Evolutionary conservation across 2,797 vertebrate species (phyloP).

Genomic region (Enteromius treurensis): DNA sequence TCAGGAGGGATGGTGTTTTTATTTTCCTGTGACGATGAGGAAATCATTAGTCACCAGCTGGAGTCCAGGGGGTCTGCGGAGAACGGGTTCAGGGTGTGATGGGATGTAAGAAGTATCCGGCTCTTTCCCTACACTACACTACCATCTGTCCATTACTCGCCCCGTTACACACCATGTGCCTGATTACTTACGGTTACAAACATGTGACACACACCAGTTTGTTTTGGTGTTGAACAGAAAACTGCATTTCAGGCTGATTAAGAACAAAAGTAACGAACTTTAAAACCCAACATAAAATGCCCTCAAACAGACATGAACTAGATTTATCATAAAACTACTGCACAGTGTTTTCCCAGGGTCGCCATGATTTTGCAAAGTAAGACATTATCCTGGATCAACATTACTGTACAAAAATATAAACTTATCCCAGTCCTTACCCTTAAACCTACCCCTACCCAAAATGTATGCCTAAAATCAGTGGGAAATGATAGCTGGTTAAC

Average conservation of each 20-base stretch:
- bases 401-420: too few species aligned
- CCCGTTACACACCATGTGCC: not conserved
- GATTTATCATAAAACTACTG: not conserved
- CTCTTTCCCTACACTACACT: slow-evolving; percentile 65
- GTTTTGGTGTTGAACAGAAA: not conserved
- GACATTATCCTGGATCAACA: too few species aligned
- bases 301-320: not conserved
- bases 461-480: too few species aligned
- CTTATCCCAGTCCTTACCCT: too few species aligned
- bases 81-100: slow-evolving; percentile 58
- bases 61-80: slow-evolving; percentile 63
- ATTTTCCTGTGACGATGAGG: slow-evolving; percentile 61
- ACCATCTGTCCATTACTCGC: slow-evolving; percentile 68
- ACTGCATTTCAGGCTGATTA: not conserved
- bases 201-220: not conserved
- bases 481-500: too few species aligned
- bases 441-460: too few species aligned
- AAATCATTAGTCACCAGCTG: slow-evolving; percentile 75
- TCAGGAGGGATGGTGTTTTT: slow-evolving; percentile 40
- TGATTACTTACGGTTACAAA: not conserved
- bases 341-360: not conserved
- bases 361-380: too few species aligned
- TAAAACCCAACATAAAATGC: not conserved
- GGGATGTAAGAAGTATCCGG: slow-evolving; percentile 56
- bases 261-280: not conserved